Percentiles rank a stretch among this genome's conserved stretches.
These are phyloP conservation scores for Lipotes vexillifer DNA, from an alignment of 2,113 vertebrate genomes.

Conservation along the genomic window DNA sequence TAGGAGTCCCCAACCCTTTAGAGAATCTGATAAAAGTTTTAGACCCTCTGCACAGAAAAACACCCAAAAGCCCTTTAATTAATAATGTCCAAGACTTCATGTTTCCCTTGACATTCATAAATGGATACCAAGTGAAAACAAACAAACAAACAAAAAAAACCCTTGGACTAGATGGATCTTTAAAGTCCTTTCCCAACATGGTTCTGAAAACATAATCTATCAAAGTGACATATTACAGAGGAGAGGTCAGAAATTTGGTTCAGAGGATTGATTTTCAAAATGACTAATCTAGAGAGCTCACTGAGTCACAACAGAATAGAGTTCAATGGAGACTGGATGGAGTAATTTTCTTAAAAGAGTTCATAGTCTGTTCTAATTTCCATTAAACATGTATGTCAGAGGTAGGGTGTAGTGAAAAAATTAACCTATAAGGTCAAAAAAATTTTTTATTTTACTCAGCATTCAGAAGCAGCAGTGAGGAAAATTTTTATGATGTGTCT, in stretches of 20 bases:
- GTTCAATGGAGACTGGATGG: neutral
- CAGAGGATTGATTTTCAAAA: slow-evolving; percentile 1
- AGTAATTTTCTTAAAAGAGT: neutral
- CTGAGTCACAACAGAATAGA: slow-evolving; percentile 4
- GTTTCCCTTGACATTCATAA: neutral
- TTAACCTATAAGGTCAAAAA: neutral
- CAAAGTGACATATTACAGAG: neutral
- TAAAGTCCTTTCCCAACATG: neutral
- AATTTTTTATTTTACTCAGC: neutral
- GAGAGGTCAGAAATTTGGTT: neutral
- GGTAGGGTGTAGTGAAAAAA: neutral
- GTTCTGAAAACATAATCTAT: neutral
- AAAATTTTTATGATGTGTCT: neutral
- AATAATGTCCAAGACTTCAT: neutral
- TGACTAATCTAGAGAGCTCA: neutral
- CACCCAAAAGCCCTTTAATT: neutral
- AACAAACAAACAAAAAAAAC: neutral
- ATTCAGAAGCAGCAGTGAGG: neutral
- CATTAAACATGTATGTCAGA: neutral
- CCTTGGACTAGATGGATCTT: neutral
- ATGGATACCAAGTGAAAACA: neutral
- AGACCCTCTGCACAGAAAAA: neutral
- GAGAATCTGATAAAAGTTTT: neutral
- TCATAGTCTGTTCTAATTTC: neutral
- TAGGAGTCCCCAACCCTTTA: neutral